Evolutionary conservation across 2,113 vertebrate genomes (phyloP).

Genomic region (Perognathus longimembris): DNA sequence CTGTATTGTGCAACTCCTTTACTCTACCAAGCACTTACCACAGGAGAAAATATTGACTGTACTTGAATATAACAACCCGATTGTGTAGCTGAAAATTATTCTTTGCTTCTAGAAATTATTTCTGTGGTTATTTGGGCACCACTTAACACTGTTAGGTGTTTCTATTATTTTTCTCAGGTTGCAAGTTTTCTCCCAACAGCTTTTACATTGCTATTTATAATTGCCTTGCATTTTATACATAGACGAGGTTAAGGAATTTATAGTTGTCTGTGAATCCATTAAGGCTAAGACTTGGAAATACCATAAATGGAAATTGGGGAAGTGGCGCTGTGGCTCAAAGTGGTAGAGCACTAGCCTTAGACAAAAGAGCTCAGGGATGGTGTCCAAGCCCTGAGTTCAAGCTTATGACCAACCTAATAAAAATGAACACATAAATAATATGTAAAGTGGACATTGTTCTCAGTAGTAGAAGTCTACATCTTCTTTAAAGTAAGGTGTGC

Average conservation of each 20-base stretch:
- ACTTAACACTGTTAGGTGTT: not conserved
- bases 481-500: not conserved
- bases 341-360: too few relatives aligned
- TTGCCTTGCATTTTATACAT: not conserved
- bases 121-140: not conserved
- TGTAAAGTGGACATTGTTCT: not conserved
- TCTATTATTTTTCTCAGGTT: not conserved
- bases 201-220: not conserved
- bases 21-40: not conserved
- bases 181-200: not conserved
- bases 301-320: not conserved
- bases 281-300: not conserved
- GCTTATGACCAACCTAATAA: too few relatives aligned
- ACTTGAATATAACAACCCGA: not conserved
- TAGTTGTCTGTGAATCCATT: not conserved
- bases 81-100: not conserved
- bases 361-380: too few relatives aligned
- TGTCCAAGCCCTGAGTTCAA: too few relatives aligned
- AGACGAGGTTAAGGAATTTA: not conserved
- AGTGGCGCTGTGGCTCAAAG: too few relatives aligned
- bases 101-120: not conserved
- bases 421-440: too few relatives aligned
- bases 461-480: not conserved
- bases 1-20: not conserved
- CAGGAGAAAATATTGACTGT: not conserved